Conservation (phyloP, 1,140 invertebrate genomes). For the Lasaia peninsularis region DNA sequence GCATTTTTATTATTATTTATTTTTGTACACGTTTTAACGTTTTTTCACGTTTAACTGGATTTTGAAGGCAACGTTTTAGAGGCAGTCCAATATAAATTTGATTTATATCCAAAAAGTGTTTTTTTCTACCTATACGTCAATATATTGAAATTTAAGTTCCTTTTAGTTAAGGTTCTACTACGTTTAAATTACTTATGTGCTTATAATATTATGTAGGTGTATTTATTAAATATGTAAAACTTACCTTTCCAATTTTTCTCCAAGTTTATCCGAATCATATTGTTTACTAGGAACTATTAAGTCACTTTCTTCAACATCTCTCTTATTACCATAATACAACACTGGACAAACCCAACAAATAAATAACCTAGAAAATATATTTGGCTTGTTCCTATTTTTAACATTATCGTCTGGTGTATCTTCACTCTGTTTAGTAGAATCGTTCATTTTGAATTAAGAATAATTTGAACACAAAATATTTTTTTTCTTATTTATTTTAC, state of each 20-base stretch:
- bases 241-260: slow-evolving; percentile 54
- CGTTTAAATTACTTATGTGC: not conserved
- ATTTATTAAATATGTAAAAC: no score
- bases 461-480: not conserved
- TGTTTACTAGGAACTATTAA: slow-evolving; percentile 43
- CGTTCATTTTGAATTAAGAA: not conserved
- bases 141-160: no score
- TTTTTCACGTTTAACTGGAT: no score
- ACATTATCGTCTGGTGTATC: not conserved
- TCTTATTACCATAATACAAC: slow-evolving; percentile 42
- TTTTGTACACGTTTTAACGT: no score
- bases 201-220: not conserved
- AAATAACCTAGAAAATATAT: slow-evolving; percentile 47
- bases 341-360: slow-evolving; percentile 53
- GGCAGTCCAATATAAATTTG: no score
- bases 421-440: not conserved
- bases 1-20: no score
- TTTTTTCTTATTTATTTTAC: not conserved
- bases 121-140: no score
- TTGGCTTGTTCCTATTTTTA: slow-evolving; percentile 41
- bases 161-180: no score
- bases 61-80: no score
- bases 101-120: no score
- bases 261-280: slow-evolving; percentile 49
- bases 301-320: slow-evolving; percentile 51